These are phyloP conservation scores for Luperina nickerlii DNA, from an alignment of 2,888 invertebrate genomes.

Conservation along the genomic window DNA sequence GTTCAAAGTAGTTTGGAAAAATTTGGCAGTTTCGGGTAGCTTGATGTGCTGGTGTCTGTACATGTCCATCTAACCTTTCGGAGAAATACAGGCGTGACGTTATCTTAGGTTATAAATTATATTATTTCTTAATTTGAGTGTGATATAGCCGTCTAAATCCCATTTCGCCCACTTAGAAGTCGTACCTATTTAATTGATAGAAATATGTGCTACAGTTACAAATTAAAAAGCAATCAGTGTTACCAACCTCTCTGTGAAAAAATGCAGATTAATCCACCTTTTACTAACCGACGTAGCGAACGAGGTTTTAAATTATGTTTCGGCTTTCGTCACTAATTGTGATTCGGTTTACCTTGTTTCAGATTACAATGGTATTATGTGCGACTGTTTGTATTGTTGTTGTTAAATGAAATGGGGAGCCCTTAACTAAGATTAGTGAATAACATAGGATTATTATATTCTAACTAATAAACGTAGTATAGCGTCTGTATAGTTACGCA, in stretches of 20 bases:
- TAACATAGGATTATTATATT: neutral
- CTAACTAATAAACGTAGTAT: no score
- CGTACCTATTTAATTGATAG: neutral
- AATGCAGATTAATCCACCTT: slow-evolving; percentile 47
- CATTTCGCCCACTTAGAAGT: neutral
- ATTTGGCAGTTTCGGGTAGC: no score
- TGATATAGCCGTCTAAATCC: neutral
- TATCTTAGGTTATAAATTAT: neutral
- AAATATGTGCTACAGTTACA: neutral
- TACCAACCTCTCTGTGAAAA: slow-evolving; percentile 27
- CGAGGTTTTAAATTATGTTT: slow-evolving; percentile 60
- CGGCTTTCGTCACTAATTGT: slow-evolving; percentile 55
- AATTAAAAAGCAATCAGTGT: slow-evolving; percentile 41
- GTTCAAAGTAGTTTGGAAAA: no score
- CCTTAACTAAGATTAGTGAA: neutral
- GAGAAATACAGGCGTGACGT: neutral
- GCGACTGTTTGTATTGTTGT: slow-evolving; percentile 14
- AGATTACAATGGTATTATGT: slow-evolving; percentile 34
- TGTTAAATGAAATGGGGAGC: neutral
- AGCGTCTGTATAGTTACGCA: no score
- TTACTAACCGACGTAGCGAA: slow-evolving; percentile 37
- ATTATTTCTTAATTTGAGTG: neutral
- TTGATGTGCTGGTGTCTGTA: no score
- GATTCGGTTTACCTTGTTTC: slow-evolving; percentile 40
- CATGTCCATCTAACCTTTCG: neutral